Percentiles rank a stretch among this genome's conserved stretches.
Evolutionary conservation across 2,888 invertebrate genomes (phyloP).

Genomic region (Trachelus troglodyta): DNA sequence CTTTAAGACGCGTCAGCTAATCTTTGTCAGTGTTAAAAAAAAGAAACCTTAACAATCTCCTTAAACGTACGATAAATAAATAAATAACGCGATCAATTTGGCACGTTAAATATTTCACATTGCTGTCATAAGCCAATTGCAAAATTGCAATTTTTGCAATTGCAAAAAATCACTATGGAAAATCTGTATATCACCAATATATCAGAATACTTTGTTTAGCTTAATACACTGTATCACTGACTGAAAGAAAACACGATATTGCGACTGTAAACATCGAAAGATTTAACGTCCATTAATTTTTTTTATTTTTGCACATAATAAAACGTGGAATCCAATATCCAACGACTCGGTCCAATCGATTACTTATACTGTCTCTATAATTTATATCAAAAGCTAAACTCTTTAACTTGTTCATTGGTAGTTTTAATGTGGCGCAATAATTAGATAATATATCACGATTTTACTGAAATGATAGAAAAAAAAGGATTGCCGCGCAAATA

Average conservation of each 20-base stretch:
- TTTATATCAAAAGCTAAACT: background rate
- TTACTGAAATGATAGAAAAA: background rate
- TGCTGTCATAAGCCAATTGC: background rate
- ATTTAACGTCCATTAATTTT: background rate
- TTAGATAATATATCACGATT: constrained; percentile 19
- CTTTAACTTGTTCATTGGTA: background rate
- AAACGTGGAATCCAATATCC: background rate
- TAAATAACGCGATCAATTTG: background rate
- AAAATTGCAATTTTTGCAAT: too few species aligned
- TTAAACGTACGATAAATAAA: background rate
- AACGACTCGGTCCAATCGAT: background rate
- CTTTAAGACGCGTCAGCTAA: background rate
- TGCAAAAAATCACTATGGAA: background rate
- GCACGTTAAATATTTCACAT: background rate
- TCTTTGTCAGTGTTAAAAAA: background rate
- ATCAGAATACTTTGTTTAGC: background rate
- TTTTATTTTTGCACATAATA: background rate
- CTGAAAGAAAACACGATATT: background rate
- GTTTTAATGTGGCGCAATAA: constrained; percentile 23
- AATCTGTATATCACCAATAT: background rate
- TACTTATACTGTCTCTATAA: background rate
- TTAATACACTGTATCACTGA: background rate
- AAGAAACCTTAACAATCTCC: background rate
- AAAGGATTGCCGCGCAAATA: background rate
- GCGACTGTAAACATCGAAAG: background rate